These are phyloP conservation scores for Yponomeuta cagnagella DNA, from an alignment of 2,888 invertebrate species.

Conservation along the genomic window DNA sequence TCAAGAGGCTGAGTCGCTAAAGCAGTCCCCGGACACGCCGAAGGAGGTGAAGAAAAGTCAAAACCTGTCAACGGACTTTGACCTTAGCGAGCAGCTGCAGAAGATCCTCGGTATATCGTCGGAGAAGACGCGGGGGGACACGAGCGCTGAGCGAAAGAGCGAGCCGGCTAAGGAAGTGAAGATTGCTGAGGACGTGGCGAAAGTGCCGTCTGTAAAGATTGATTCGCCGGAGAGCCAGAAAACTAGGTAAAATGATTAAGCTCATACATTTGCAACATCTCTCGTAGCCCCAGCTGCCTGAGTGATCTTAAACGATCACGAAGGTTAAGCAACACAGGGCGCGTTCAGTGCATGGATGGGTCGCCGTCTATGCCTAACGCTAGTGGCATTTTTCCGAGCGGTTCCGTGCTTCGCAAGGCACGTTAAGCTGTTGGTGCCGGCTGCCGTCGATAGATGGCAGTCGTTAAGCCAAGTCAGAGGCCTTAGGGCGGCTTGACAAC, in stretches of 20 bases:
- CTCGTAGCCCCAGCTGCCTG: no score
- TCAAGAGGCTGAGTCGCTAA: slow-evolving; percentile 53
- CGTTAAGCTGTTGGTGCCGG: no score
- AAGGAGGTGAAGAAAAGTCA: slow-evolving; percentile 70
- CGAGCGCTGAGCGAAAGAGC: slow-evolving; percentile 48
- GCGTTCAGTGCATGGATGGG: no score
- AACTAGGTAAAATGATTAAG: slow-evolving; percentile 39
- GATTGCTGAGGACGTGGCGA: slow-evolving; percentile 46
- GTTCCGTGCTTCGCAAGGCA: no score
- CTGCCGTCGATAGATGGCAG: no score
- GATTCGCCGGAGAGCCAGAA: slow-evolving; percentile 66
- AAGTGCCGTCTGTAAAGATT: slow-evolving; percentile 67
- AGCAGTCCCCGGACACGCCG: slow-evolving; percentile 62
- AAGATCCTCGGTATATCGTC: slow-evolving; percentile 68
- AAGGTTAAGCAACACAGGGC: no score
- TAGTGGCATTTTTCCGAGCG: no score
- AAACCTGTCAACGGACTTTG: slow-evolving; percentile 68
- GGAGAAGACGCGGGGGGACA: slow-evolving; percentile 58
- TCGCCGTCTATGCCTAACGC: no score
- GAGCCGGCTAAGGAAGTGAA: slow-evolving; percentile 61
- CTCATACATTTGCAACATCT: not conserved
- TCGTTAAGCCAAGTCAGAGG: no score
- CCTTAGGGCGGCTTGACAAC: no score
- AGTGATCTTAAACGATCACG: no score
- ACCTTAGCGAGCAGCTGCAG: slow-evolving; percentile 67